Evolutionary conservation across 2,888 invertebrate genomes (phyloP), one percentile per base, ranked within the genome.

Genomic region (Rhagonycha fulva): DNA sequence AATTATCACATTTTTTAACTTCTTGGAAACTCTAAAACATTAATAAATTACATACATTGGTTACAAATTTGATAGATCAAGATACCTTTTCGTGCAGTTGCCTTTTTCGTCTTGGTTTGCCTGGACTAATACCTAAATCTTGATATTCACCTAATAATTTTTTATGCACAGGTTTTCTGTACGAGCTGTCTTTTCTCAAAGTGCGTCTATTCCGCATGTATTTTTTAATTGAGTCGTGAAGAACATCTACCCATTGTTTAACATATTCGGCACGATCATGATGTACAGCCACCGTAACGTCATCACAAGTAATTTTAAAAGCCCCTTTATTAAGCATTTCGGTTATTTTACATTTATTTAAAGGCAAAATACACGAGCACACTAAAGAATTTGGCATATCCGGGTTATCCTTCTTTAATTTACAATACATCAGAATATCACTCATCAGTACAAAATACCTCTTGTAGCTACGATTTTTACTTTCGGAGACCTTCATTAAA

Each of bases 401-500:
- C 0, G 91, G 89, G 70, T 90, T 89, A 4, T 88, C 85, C 14
- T 91, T 90, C 72, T 89, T 87, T 70, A 91, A 89, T 87, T 94
- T 94, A 83, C 93, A 94, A 83, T 94, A 94, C 85, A 95, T 89
- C 66, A 95, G 88, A 81, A 93, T 92, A 83, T 95, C 95, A 14
- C 91, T 93, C 87, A 94, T 91, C 14, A 95, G 88, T 79, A 94
- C 90, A 78, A 94, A 92, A 84, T 93, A 93, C 9, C 93, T 87
- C 81, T 90, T 91, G 76, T 83, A 81, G 74, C 90, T 88, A 28
- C 85, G 86, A 75, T 87, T 86, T 5, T 89, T 89, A 78, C 87
- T 88, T 61, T 88, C 85, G 0, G 89, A 88, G 61, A 93, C 91
- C 88, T 93, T 90, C 83, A 90, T 89, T 1, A 93, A 86, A 60